Conservation (phyloP, 2,113 vertebrate species). For the Elephas maximus region DNA sequence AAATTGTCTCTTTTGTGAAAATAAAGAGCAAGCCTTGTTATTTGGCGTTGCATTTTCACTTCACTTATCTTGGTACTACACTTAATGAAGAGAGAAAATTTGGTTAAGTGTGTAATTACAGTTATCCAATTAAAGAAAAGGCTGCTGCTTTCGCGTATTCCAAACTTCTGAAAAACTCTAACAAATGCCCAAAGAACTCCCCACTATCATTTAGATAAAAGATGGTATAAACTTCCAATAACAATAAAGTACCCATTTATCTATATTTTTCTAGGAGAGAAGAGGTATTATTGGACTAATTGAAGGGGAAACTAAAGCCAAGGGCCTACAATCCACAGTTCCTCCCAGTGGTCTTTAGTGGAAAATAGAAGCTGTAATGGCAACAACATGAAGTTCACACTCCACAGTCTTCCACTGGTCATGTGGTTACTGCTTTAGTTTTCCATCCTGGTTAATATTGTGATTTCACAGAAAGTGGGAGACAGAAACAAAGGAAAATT, state of each 20-base stretch:
- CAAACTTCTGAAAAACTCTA: slow-evolving; percentile 19
- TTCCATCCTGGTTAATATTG: background rate
- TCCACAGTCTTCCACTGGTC: background rate
- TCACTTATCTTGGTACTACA: slow-evolving; percentile 24
- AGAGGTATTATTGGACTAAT: background rate
- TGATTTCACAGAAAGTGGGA: background rate
- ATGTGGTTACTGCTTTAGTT: background rate
- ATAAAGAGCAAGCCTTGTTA: slow-evolving; percentile 12
- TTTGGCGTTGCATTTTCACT: slow-evolving; percentile 47
- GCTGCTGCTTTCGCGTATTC: background rate
- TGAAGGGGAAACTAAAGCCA: background rate
- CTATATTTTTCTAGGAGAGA: background rate
- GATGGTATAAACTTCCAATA: background rate
- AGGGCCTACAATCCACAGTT: background rate
- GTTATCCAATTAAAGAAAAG: background rate
- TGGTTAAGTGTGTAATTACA: slow-evolving; percentile 49
- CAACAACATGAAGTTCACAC: background rate
- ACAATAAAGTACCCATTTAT: background rate
- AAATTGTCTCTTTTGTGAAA: slow-evolving; percentile 58
- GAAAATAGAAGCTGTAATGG: background rate
- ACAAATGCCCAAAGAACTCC: background rate
- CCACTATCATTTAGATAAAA: slow-evolving; percentile 2
- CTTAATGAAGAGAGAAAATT: slow-evolving; percentile 45
- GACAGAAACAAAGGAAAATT: background rate
- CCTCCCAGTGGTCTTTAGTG: background rate